A percentile compares a stretch with the other conserved stretches of the same genome.
Evolutionary conservation across 2,888 invertebrate genomes (phyloP).

Genomic region (Eristalis intricaria): DNA sequence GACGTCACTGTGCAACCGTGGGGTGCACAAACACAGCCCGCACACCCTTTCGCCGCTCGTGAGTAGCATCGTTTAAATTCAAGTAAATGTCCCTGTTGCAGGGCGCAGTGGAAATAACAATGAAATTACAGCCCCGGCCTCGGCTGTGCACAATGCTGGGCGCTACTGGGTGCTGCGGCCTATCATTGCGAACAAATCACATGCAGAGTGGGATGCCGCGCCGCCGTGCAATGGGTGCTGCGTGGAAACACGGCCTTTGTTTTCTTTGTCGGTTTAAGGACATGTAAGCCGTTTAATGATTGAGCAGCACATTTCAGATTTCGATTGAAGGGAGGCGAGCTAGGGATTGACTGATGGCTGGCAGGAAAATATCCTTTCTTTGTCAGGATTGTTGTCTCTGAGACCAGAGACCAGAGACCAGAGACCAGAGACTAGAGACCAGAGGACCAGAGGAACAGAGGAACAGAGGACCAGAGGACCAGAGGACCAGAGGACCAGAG

Average conservation of each 20-base stretch:
- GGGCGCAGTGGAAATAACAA: constrained; percentile 39
- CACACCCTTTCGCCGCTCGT: constrained; percentile 6
- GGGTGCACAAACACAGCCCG: constrained; percentile 15
- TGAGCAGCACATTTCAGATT: constrained; percentile 40
- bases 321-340: neutral
- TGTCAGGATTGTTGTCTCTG: too few species aligned
- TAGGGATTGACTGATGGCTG: too few species aligned
- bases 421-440: too few species aligned
- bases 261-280: constrained; percentile 8
- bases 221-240: constrained; percentile 37
- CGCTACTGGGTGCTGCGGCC: constrained; percentile 55
- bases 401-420: too few species aligned
- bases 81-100: constrained; percentile 47
- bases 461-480: too few species aligned
- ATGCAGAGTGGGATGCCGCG: neutral
- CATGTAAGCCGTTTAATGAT: constrained; percentile 48
- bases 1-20: neutral
- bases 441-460: too few species aligned
- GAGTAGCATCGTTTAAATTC: constrained; percentile 53
- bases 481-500: too few species aligned
- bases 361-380: too few species aligned
- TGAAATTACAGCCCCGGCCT: constrained; percentile 42
- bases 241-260: constrained; percentile 13
- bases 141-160: constrained; percentile 25
- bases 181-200: constrained; percentile 54